Base-by-base conservation (phyloP, 1,140 invertebrate genomes). In the Adelges cooleyi region DNA sequence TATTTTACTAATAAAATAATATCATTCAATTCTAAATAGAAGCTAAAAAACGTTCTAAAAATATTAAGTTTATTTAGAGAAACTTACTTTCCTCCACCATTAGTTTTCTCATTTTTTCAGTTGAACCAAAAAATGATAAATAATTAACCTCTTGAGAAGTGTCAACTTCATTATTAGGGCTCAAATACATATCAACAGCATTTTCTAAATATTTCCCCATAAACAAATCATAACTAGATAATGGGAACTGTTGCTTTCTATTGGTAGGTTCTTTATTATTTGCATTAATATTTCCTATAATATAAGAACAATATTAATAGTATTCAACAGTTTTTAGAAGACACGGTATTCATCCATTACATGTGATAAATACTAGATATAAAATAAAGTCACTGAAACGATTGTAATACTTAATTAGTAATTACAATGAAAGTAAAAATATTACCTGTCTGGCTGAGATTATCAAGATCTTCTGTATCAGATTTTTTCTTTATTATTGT, bases 101-200 rank as follows among this genome's bases (percentile, higher is more conserved):
- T 20, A 59, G 18, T 15, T 59, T n/a, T 59, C 27, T 59, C 10
- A 59, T 46, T 59, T 59, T 22, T 46, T 44, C 42, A 46, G n/a
- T 18, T 44, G 54, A 13, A 29, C 40, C 54, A 46, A 59, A 59
- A 59, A 59, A 59, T 46, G 54, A 36, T 15, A 59, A 59, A 59
- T 59, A 59, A 46, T 59, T 59, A 46, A 59, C 44, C 1, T 59
- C 23, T 29, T 15, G 13, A 15, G 38, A 18, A 1, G 17, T 23
- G n/a, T 46, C 18, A 11, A 25, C 27, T 20, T 15, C n/a, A 20
- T 44, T 27, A 44, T 59, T 25, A 29, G 23, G 25, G 15, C 27
- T 10, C 4, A 59, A 27, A 11, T 25, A 59, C 13, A 9, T 20
- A 17, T 59, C 54, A 40, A 59, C 54, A 29, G 40, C 54, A 42